Percentiles rank a stretch among this genome's conserved stretches.
phyloP scores from a whole-genome alignment of 2,113 vertebrate species.

The Phylloscopus trochilus region DNA sequence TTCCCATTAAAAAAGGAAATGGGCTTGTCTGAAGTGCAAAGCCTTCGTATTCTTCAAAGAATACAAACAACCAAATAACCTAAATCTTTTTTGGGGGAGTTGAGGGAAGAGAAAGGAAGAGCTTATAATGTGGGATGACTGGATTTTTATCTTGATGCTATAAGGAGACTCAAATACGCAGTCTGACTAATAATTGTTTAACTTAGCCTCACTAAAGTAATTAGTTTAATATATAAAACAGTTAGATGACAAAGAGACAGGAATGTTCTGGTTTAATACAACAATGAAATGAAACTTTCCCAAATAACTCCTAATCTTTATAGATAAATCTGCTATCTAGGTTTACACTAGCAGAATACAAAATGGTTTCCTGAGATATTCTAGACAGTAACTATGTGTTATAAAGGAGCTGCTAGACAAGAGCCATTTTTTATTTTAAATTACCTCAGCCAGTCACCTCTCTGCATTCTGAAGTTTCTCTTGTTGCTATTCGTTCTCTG shows the following conservation, averaged over 20 bases:
- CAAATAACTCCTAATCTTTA: slow-evolving; percentile 57
- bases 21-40: slow-evolving; percentile 58
- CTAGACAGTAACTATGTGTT: slow-evolving; percentile 39
- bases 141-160: slow-evolving; percentile 26
- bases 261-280: slow-evolving; percentile 36
- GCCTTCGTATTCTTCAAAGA: slow-evolving; percentile 38
- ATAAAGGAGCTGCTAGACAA: slow-evolving; percentile 50
- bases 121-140: not conserved
- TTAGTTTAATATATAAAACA: slow-evolving; percentile 46
- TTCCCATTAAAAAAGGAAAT: slow-evolving; percentile 77
- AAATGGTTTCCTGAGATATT: slow-evolving; percentile 53
- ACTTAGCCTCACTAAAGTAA: slow-evolving; percentile 22
- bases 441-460: slow-evolving; percentile 38
- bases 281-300: slow-evolving; percentile 59
- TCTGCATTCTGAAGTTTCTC: slow-evolving; percentile 17
- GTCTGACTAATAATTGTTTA: slow-evolving; percentile 58
- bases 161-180: slow-evolving; percentile 17
- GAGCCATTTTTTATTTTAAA: slow-evolving; percentile 62
- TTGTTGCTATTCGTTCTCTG: not conserved
- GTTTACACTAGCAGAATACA: slow-evolving; percentile 51
- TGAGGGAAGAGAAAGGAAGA: not conserved
- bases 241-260: slow-evolving; percentile 34
- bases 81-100: not conserved
- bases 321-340: slow-evolving; percentile 58
- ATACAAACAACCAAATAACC: slow-evolving; percentile 42